Evolutionary conservation across 2,888 invertebrate genomes (phyloP).

Genomic region (Parnassius glacialis): DNA sequence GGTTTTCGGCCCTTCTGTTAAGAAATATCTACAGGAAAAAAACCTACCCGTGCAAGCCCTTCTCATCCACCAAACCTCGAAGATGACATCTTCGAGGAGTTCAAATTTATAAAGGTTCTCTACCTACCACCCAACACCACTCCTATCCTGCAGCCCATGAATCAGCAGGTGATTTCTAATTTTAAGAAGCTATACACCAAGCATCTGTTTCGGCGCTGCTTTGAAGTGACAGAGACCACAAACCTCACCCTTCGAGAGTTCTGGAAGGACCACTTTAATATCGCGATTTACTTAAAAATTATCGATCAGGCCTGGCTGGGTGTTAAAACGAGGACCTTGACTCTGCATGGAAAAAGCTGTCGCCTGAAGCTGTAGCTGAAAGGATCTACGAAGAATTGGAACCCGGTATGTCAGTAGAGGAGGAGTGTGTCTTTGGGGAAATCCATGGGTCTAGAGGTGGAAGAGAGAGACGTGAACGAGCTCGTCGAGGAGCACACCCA

Average conservation of each 20-base stretch:
- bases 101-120: conserved; percentile 30
- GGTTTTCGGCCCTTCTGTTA: conserved; percentile 37
- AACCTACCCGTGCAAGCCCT: conserved; percentile 38
- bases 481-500: conserved; percentile 1
- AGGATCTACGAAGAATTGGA: too few relatives aligned
- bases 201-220: too few relatives aligned
- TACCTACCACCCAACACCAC: conserved; percentile 37
- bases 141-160: conserved; percentile 41
- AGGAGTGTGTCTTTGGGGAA: conserved; percentile 1
- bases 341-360: neutral
- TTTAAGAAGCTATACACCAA: conserved; percentile 45
- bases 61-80: conserved; percentile 31
- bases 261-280: too few relatives aligned
- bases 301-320: conserved; percentile 32
- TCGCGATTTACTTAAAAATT: conserved; percentile 36
- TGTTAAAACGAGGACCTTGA: conserved; percentile 4
- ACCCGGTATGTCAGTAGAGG: neutral
- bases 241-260: too few relatives aligned
- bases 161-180: conserved; percentile 40
- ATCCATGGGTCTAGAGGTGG: conserved; percentile 1
- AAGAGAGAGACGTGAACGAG: conserved; percentile 2
- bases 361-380: neutral
- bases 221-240: conserved; percentile 44
- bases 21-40: conserved; percentile 38
- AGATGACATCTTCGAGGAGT: conserved; percentile 31